Evolutionary conservation across 2,888 invertebrate species (phyloP).

Genomic region (Apotomis turbidana): DNA sequence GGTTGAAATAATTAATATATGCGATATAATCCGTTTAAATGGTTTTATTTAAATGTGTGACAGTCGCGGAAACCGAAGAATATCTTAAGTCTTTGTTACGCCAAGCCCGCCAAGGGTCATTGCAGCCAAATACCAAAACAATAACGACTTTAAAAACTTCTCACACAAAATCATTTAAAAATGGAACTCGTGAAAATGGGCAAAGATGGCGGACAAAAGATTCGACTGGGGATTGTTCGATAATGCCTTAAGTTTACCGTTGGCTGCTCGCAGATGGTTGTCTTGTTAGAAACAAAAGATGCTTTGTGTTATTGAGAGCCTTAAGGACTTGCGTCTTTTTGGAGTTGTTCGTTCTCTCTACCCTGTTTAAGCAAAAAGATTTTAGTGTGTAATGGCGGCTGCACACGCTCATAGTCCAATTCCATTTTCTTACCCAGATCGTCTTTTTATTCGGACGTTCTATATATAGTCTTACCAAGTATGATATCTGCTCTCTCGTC

Average conservation of each 20-base stretch:
- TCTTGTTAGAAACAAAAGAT: background rate
- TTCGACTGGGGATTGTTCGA: conserved; percentile 24
- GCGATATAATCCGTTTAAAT: too few species aligned
- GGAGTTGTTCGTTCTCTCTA: background rate
- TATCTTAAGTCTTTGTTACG: background rate
- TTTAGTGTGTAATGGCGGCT: background rate
- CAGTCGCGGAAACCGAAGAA: too few species aligned
- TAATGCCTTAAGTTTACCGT: conserved; percentile 25
- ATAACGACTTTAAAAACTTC: conserved; percentile 11
- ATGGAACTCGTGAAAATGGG: conserved; percentile 13
- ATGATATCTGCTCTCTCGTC: too few species aligned
- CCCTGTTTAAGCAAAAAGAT: background rate
- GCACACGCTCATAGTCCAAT: background rate
- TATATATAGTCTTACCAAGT: too few species aligned
- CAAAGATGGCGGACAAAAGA: conserved; percentile 21
- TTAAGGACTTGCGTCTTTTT: background rate
- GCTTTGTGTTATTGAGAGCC: background rate
- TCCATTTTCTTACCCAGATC: background rate
- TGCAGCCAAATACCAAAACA: background rate
- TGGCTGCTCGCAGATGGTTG: conserved; percentile 25
- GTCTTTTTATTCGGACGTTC: too few species aligned
- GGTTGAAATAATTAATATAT: too few species aligned
- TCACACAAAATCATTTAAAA: conserved; percentile 10
- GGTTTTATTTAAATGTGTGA: too few species aligned
- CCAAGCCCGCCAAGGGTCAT: background rate